Evolutionary conservation across 2,888 invertebrate species (phyloP), one percentile per base, ranked within the genome.

Genomic region (Chrysopilus asiliformis): DNA sequence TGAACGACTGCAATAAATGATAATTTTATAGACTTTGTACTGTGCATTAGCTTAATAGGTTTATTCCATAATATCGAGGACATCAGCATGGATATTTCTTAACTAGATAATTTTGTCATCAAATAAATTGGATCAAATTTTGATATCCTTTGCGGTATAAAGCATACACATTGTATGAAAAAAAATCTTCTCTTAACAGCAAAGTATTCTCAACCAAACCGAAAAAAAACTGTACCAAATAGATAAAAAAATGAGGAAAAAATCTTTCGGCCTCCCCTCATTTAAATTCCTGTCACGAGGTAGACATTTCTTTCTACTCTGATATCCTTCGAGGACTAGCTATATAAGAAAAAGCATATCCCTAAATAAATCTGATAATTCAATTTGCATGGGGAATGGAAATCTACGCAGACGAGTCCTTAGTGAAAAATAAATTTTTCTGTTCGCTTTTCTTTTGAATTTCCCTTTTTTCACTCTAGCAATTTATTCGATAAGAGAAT

Each of bases 101-200:
- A 41, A 41, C 37, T 41, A 35, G 37, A 41, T 41, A 41, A 38
- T 38, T 41, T 38, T 34, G 32, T 31, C 41, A 41, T 41, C 34
- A 41, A 41, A 41, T 41, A 41, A 41, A 41, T 41, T 41, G 41
- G 41, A 41, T 41, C 41, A 41, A 38, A 38, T 41, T 41, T 37
- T 32, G 36, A 36, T 32, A 40, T 36, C 34, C 34, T 24, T 34
- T 40, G n/a, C n/a, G n/a, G n/a, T n/a, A n/a, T n/a, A n/a, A n/a
- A n/a, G n/a, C n/a, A n/a, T n/a, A n/a, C n/a, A n/a, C n/a, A n/a
- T n/a, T n/a, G n/a, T n/a, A n/a, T n/a, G n/a, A n/a, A n/a, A n/a
- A n/a, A n/a, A n/a, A n/a, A n/a, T n/a, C n/a, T n/a, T n/a, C n/a
- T n/a, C n/a, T n/a, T n/a, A n/a, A n/a, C n/a, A n/a, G n/a, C n/a